phyloP scores from a whole-genome alignment of 2,888 invertebrate species.

The Artemia sinica region DNA sequence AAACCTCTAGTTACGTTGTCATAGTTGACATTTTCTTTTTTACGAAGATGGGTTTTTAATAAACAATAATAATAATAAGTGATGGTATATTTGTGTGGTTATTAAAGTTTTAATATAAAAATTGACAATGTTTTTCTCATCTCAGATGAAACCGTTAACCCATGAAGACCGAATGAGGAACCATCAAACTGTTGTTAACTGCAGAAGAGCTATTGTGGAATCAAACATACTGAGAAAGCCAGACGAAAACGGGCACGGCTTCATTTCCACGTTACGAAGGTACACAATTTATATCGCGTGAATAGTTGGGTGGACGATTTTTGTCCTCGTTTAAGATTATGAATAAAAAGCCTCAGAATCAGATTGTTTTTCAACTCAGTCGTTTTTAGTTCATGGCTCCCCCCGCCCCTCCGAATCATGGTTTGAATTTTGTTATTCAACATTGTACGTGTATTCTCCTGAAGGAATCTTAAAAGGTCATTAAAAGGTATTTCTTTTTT shows the following conservation, averaged over 20 bases:
- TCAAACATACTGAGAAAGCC: constrained; percentile 63
- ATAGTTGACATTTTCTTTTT: too few species aligned
- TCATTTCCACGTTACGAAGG: constrained; percentile 70
- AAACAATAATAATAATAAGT: background rate
- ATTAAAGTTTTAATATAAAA: too few species aligned
- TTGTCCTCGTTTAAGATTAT: background rate
- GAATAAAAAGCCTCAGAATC: too few species aligned
- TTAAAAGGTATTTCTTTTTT: too few species aligned
- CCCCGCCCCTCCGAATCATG: too few species aligned
- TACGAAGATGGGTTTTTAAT: background rate
- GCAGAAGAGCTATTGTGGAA: constrained; percentile 63
- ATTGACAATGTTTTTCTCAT: constrained; percentile 19
- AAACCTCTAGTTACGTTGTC: too few species aligned
- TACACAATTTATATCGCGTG: constrained; percentile 23
- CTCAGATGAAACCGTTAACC: constrained; percentile 47
- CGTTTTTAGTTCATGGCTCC: too few species aligned
- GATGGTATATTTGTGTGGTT: too few species aligned
- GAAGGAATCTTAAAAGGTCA: too few species aligned
- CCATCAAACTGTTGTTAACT: constrained; percentile 68
- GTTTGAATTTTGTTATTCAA: too few species aligned
- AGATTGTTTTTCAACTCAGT: too few species aligned
- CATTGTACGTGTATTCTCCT: too few species aligned
- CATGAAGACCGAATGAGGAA: constrained; percentile 71
- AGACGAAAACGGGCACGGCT: constrained; percentile 56
- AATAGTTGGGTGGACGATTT: background rate